These are phyloP conservation scores for Macropodus opercularis DNA, from an alignment of 2,797 vertebrate genomes.

Conservation along the genomic window DNA sequence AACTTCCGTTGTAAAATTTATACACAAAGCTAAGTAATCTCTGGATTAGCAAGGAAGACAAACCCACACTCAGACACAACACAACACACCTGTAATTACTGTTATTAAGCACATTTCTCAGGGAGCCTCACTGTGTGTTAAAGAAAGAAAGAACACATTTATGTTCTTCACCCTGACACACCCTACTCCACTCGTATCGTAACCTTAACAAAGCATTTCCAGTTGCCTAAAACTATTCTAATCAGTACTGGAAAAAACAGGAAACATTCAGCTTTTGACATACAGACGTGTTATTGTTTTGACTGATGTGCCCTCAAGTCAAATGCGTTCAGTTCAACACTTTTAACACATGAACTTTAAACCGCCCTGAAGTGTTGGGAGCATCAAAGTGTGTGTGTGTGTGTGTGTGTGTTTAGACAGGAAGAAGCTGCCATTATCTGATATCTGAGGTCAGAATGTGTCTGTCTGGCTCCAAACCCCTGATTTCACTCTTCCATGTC, in stretches of 20 bases:
- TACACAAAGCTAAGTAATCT: slow-evolving; percentile 16
- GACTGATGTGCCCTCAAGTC: slow-evolving; percentile 12
- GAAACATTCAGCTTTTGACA: slow-evolving; percentile 5
- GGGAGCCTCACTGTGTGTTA: slow-evolving; percentile 52
- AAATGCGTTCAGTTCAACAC: slow-evolving; percentile 26
- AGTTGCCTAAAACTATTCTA: background rate
- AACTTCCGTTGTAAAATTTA: background rate
- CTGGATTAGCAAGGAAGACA: slow-evolving; percentile 23
- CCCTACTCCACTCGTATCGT: too few relatives aligned
- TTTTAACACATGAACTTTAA: slow-evolving; percentile 35
- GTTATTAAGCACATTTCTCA: slow-evolving; percentile 60
- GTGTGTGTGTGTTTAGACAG: slow-evolving; percentile 15
- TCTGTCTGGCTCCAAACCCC: slow-evolving; percentile 63
- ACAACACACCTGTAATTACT: slow-evolving; percentile 58
- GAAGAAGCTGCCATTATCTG: slow-evolving; percentile 44
- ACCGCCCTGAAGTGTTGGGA: slow-evolving; percentile 32
- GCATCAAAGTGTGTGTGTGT: slow-evolving; percentile 19
- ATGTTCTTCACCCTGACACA: too few relatives aligned
- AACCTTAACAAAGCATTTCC: background rate
- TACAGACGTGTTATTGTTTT: slow-evolving; percentile 20
- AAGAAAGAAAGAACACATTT: slow-evolving; percentile 11
- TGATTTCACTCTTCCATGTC: slow-evolving; percentile 64
- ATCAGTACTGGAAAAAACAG: background rate
- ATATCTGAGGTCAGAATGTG: slow-evolving; percentile 66
- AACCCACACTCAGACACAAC: slow-evolving; percentile 22